Conservation (phyloP, 1,140 invertebrate species). For the Platorchestia sp. region DNA sequence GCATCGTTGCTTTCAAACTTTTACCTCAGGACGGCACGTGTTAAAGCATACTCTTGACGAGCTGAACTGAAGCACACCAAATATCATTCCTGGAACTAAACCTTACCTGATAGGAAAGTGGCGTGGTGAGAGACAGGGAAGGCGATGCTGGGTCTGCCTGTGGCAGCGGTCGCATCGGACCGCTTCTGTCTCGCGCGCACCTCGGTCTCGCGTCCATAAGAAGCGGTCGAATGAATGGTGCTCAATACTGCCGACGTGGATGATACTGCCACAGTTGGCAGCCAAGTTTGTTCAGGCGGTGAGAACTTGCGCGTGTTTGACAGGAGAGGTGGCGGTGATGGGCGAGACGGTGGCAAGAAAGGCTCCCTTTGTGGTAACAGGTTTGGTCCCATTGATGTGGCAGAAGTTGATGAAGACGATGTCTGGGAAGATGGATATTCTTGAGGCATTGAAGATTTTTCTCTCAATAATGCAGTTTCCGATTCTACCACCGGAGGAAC, state of each 20-base stretch:
- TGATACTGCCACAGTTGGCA: neutral
- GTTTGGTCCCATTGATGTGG: neutral
- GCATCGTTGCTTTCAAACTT: no score
- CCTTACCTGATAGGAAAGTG: neutral
- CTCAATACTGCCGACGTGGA: neutral
- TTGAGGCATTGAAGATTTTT: neutral
- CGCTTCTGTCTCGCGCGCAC: neutral
- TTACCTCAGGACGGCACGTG: no score
- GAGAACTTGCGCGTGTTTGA: neutral
- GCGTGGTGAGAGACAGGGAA: constrained; percentile 26
- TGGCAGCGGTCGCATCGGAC: neutral
- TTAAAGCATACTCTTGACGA: no score
- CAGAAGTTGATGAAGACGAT: neutral
- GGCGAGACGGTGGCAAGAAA: neutral
- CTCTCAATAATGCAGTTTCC: neutral
- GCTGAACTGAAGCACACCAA: no score
- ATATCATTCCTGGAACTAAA: neutral
- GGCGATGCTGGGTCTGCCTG: constrained; percentile 35
- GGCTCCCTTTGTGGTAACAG: neutral
- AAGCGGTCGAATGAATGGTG: neutral
- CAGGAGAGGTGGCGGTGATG: neutral
- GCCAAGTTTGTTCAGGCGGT: neutral
- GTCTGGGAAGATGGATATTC: neutral
- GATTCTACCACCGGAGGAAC: neutral
- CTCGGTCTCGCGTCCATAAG: neutral